Base-by-base conservation (phyloP, 2,113 vertebrate species). In the Myiozetetes cayanensis region DNA sequence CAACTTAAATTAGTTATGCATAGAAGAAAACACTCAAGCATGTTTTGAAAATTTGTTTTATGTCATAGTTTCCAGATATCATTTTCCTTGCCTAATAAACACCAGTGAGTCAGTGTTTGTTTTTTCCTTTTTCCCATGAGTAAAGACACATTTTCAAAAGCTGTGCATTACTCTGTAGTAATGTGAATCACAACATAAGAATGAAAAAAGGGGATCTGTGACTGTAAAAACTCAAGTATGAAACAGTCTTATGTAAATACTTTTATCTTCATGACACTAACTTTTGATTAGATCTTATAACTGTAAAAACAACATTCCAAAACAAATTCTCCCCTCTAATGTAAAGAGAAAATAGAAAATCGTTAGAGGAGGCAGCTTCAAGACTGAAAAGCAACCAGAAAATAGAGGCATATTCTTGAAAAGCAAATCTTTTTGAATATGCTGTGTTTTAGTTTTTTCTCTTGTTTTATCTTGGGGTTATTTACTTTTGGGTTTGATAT, bases 11-110 rank as follows among this genome's bases (percentile, higher is more conserved):
- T 61, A 78, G 2, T 72, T 80, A 81, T 49, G 13, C 92, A 18
- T 2, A 0, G 50, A 92, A 81, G 56, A 92, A 93, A 86, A 90
- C 56, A 81, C 22, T 81, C 8, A 49, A 15, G 85, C 92, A 84
- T 46, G 24, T 50, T 80, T 62, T 87, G 44, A 56, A 55, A 6
- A 31, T 8, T 90, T 75, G 41, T 87, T 74, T 86, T 37, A 62
- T 80, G 77, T 63, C 55, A 81, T 20, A 55, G 14, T 49, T 94
- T 73, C 30, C 31, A 91, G 52, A 63, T 89, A 71, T 7, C 15
- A 16, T 93, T 90, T 96, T 93, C 53, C 21, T 94, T 91, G 33
- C 43, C 46, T 93, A 82, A 63, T 49, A 80, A 78, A 83, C 11
- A 56, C 5, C 39, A 21, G 5, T 8, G 19, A 89, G 33, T 46